Percentiles rank a stretch among this genome's conserved stretches.
Conservation (phyloP, 2,797 vertebrate genomes). For the Nothura maculosa region DNA sequence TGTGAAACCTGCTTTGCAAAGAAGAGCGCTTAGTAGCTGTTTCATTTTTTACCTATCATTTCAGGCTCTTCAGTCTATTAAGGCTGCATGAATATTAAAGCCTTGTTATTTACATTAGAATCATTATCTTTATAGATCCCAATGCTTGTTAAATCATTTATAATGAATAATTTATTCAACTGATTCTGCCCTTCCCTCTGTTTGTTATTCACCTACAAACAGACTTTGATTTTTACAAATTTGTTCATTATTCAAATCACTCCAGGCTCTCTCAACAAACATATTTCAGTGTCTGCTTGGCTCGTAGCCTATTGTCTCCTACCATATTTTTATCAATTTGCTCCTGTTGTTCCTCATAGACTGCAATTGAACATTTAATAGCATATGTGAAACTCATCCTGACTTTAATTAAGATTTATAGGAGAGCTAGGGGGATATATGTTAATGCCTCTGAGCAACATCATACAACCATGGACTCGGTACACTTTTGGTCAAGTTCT, state of each 20-base stretch:
- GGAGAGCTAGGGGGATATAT: not conserved
- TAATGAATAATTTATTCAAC: slow-evolving; percentile 62
- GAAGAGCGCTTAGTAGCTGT: not conserved
- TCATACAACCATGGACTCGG: not conserved
- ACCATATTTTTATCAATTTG: slow-evolving; percentile 32
- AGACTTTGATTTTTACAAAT: slow-evolving; percentile 61
- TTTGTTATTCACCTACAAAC: slow-evolving; percentile 57
- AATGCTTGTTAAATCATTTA: slow-evolving; percentile 33
- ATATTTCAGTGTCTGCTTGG: slow-evolving; percentile 12
- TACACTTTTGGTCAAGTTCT: not conserved
- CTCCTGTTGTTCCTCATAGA: slow-evolving; percentile 40
- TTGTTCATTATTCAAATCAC: slow-evolving; percentile 59
- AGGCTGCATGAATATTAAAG: slow-evolving; percentile 60
- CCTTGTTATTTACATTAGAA: slow-evolving; percentile 54
- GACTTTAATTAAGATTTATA: slow-evolving; percentile 32
- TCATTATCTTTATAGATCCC: slow-evolving; percentile 58
- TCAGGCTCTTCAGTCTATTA: slow-evolving; percentile 33
- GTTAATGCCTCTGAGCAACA: not conserved
- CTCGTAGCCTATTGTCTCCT: slow-evolving; percentile 19
- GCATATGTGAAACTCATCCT: slow-evolving; percentile 6
- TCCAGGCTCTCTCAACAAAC: not conserved
- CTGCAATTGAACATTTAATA: slow-evolving; percentile 40
- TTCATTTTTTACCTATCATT: slow-evolving; percentile 26
- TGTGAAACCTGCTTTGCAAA: not conserved
- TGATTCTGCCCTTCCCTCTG: slow-evolving; percentile 39